Evolutionary conservation across 2,113 vertebrate species (phyloP), one percentile per base, ranked within the genome.

Genomic region (Panurus biarmicus): DNA sequence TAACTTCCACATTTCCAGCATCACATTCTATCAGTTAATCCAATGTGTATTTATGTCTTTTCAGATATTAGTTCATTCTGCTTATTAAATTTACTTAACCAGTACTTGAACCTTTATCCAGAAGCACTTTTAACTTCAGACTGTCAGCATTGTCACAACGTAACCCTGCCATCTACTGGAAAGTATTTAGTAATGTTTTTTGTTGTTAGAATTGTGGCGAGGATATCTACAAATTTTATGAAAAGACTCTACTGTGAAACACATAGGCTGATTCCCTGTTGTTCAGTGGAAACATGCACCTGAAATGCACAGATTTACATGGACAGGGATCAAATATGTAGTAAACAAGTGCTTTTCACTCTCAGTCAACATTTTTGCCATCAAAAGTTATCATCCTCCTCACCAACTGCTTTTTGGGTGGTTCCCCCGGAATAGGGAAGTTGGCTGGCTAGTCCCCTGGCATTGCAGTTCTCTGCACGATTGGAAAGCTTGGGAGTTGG

Each of bases 121-220:
- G 44, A 18, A 61, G 22, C 35, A 13, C 47, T 81, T 84, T 50
- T 42, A 73, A 26, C 8, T 35, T 28, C 22, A 51, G 65, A 62
- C 24, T 70, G 70, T 33, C 56, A 47, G 42, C 35, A 35, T 48
- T 84, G 73, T 69, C 31, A 53, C 87, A 85, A 92, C 11, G 36
- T 85, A 92, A 95, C 77, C 35, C 91, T 97, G 96, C 95, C 97
- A 96, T 76, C 97, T 98, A n/a, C 93, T 97, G 97, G 96, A 54
- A 67, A 36, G 26, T 28, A 29, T 70, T 72, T 29, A 80, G 89
- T 72, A 71, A 61, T 90, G 67, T 14, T 19, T 25, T 71, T 42
- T 54, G 12, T 48, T 25, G 60, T 25, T 79, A 51, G 91, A 81
- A 72, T 17, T 45, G 79, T 10, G 31, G 14, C 25, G n/a, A 29